Conservation (phyloP, 2,888 invertebrate genomes). For the Microdon myrmicae region DNA sequence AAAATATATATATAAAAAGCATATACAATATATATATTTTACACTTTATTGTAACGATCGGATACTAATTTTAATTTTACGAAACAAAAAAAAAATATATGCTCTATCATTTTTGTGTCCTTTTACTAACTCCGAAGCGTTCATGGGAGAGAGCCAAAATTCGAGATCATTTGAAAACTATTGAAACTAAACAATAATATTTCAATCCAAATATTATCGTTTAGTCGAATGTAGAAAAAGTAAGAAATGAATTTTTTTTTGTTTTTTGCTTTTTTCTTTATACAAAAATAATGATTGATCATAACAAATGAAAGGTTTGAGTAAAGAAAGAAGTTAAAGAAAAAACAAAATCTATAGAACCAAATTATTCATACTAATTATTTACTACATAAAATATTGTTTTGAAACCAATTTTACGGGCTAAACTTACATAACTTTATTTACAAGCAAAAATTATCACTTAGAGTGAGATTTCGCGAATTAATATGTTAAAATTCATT, state of each 20-base stretch:
- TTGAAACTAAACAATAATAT: constrained; percentile 48
- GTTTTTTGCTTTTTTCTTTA: too few relatives aligned
- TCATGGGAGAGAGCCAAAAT: constrained; percentile 44
- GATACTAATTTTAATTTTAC: constrained; percentile 14
- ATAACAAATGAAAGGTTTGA: too few relatives aligned
- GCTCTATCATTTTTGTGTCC: constrained; percentile 37
- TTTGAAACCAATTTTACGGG: constrained; percentile 37
- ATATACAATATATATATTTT: constrained; percentile 8
- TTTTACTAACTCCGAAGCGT: constrained; percentile 10
- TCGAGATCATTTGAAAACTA: constrained; percentile 52
- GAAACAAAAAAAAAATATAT: constrained; percentile 23
- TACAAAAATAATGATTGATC: too few relatives aligned
- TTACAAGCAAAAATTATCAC: constrained; percentile 35
- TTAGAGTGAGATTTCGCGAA: constrained; percentile 31
- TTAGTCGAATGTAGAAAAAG: constrained; percentile 27
- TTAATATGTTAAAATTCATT: too few relatives aligned
- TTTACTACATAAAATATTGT: too few relatives aligned
- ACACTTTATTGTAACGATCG: constrained; percentile 37
- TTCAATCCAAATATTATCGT: constrained; percentile 32
- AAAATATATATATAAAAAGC: constrained; percentile 14
- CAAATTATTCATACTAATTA: too few relatives aligned
- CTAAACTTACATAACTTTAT: constrained; percentile 39
- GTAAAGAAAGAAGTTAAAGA: too few relatives aligned
- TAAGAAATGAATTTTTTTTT: constrained; percentile 12
- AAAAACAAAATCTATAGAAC: too few relatives aligned